Conservation (phyloP, 2,888 invertebrate genomes). For the Drosophila prostipennis region DNA sequence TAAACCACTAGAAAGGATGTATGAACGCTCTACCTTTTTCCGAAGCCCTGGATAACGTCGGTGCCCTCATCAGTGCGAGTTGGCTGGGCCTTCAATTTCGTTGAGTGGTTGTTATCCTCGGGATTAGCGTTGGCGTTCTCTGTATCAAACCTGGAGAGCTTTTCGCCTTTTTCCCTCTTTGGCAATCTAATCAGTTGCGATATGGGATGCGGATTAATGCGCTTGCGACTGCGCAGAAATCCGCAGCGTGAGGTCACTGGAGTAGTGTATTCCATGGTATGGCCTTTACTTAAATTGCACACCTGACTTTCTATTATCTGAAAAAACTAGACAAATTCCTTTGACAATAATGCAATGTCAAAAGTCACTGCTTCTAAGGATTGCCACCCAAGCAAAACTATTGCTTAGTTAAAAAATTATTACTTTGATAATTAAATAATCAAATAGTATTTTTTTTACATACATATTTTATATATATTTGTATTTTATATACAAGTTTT, state of each 20-base stretch:
- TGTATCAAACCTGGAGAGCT: background rate
- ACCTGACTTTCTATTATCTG: background rate
- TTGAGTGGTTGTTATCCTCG: background rate
- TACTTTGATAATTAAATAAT: no score
- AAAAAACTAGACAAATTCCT: background rate
- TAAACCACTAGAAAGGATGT: slow-evolving; percentile 20
- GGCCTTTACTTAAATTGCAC: no score
- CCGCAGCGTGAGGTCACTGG: slow-evolving; percentile 34
- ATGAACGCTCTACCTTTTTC: background rate
- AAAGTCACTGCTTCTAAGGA: no score
- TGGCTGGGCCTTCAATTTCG: background rate
- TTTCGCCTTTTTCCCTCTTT: background rate
- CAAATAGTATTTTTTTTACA: no score
- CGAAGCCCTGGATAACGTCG: background rate
- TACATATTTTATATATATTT: no score
- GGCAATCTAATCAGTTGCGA: background rate
- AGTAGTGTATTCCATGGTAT: slow-evolving; percentile 24
- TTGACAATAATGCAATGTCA: background rate
- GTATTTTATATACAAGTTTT: no score
- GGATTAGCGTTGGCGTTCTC: no score
- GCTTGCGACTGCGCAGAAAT: slow-evolving; percentile 35
- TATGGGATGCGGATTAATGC: slow-evolving; percentile 38
- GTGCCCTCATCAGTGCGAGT: background rate
- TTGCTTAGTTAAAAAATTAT: no score
- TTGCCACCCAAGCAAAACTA: background rate